Evolutionary conservation across 2,113 vertebrate species (phyloP), one percentile per base, ranked within the genome.

Genomic region (Mirza zaza): DNA sequence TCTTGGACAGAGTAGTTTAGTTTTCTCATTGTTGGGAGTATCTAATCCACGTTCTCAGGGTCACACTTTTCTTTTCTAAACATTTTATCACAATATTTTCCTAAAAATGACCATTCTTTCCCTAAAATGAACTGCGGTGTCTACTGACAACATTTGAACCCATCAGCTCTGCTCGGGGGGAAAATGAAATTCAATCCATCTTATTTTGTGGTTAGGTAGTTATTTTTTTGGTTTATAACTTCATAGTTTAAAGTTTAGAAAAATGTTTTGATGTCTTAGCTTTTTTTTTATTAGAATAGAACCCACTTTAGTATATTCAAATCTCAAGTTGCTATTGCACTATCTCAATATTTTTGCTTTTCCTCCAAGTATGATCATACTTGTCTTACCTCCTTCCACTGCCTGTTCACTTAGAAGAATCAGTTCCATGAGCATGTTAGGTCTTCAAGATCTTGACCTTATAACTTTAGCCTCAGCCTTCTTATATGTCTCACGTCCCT

Each of bases 211-310:
- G 85, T 95, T 94, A 90, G 15, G 42, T 73, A 70, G 85, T 84
- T 96, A 55, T 50, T 96, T 92, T 96, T 94, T 92, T 85, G 91
- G 76, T 91, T 73, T 89, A 70, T 85, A 91, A 75, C 65, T 42
- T 91, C 76, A 96, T 85, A 90, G 76, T 39, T 97, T 95, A 59
- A 87, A 96, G 86, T 96, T 96, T 77, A 97, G 81, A 82, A 92
- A 93, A 80, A 87, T n/a, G 59, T 91, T 88, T 67, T 81, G 65
- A 84, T 92, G 34, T 71, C 48, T 15, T 59, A 76, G 32, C 21
- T 80, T 95, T 39, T 70, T 67, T 67, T 68, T 68, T 18, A 18
- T 68, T 68, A 94, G 29, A 57, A n/a, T 93, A 88, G 32, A 93
- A n/a, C 45, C 25, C 42, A 92, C 5, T 63, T 67, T 57, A 76